phyloP scores from a whole-genome alignment of 1,140 invertebrate species.

The Magallana gigas region DNA sequence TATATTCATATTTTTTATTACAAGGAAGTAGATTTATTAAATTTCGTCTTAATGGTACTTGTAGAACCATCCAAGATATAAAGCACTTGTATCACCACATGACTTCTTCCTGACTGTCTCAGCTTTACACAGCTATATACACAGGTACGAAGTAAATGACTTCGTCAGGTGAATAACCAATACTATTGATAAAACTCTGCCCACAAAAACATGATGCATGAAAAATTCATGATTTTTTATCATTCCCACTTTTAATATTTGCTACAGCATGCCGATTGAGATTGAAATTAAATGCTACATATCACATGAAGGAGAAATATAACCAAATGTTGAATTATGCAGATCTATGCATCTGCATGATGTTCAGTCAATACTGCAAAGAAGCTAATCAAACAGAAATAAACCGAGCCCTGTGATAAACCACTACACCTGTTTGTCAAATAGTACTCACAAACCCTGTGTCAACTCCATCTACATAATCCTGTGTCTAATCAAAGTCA shows the following conservation, averaged over 20 bases:
- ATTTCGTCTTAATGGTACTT: too few species aligned
- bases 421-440: neutral
- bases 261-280: neutral
- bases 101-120: too few species aligned
- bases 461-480: neutral
- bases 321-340: neutral
- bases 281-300: neutral
- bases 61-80: too few species aligned
- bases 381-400: neutral
- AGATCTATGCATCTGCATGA: slow-evolving; percentile 7
- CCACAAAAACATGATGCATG: too few species aligned
- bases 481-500: neutral
- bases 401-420: neutral
- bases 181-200: too few species aligned
- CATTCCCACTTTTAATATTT: neutral
- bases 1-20: too few species aligned
- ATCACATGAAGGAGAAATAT: neutral
- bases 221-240: neutral
- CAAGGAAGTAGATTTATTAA: too few species aligned
- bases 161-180: too few species aligned
- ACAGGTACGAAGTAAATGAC: too few species aligned
- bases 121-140: too few species aligned
- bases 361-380: neutral
- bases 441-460: neutral
- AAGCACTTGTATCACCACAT: too few species aligned